Evolutionary conservation across 2,888 invertebrate species (phyloP).

Genomic region (Lithosia quadra): DNA sequence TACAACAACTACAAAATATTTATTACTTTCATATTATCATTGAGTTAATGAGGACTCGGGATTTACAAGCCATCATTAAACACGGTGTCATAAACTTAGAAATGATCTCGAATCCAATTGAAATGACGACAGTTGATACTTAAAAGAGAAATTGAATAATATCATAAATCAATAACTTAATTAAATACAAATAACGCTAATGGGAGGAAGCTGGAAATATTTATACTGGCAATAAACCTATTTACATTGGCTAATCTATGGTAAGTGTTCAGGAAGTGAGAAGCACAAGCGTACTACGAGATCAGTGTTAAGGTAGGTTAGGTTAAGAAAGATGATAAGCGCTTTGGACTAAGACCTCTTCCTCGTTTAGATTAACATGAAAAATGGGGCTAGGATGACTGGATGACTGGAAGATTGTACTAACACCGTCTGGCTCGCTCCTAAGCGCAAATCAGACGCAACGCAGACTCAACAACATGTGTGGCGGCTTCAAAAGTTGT

Average conservation of each 20-base stretch:
- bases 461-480: too few species aligned
- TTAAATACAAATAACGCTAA: constrained; percentile 6
- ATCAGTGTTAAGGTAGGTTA: not conserved
- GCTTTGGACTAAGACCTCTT: not conserved
- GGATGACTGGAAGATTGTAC: too few species aligned
- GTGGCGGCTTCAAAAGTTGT: too few species aligned
- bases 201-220: constrained; percentile 8
- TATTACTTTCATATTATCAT: not conserved
- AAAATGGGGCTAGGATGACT: not conserved
- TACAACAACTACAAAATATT: not conserved
- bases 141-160: not conserved
- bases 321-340: not conserved
- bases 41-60: not conserved
- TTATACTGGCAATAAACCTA: constrained; percentile 4
- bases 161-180: constrained; percentile 11
- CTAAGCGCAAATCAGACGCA: too few species aligned
- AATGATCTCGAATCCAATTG: not conserved
- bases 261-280: constrained; percentile 3
- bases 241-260: not conserved
- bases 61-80: not conserved
- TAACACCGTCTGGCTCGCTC: too few species aligned
- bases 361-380: not conserved
- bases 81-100: not conserved
- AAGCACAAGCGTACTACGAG: not conserved
- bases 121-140: not conserved